These are phyloP conservation scores for Scaptodrosophila latifasciaeformis DNA, from an alignment of 2,888 invertebrate species.

Conservation along the genomic window DNA sequence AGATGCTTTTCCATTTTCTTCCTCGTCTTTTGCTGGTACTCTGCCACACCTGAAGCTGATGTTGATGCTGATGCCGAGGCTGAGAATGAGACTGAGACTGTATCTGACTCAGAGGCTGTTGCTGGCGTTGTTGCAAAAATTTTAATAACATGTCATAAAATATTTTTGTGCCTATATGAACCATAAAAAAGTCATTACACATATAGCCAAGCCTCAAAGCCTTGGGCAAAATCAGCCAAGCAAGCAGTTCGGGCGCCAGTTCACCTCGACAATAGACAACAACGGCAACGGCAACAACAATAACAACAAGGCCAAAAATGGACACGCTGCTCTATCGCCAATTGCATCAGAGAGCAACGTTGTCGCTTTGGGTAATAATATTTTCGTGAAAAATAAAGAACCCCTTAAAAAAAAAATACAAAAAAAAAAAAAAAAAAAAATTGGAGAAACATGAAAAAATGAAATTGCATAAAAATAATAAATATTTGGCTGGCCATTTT, in stretches of 20 bases:
- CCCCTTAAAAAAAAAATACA: too few relatives aligned
- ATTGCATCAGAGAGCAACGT: conserved; percentile 38
- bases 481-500: conserved; percentile 34
- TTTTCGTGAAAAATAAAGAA: too few relatives aligned
- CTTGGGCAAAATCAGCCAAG: too few relatives aligned
- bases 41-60: conserved; percentile 26
- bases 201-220: too few relatives aligned
- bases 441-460: conserved; percentile 19
- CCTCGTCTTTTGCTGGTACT: neutral
- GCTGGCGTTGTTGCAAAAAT: conserved; percentile 42
- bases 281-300: neutral
- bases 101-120: too few relatives aligned
- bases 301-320: conserved; percentile 2
- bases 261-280: conserved; percentile 26
- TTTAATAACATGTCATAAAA: conserved; percentile 70
- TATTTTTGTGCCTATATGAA: conserved; percentile 52
- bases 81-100: neutral
- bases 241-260: neutral
- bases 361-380: conserved; percentile 33
- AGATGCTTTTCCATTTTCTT: conserved; percentile 7
- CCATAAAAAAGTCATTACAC: conserved; percentile 67
- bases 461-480: conserved; percentile 52
- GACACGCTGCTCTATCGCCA: conserved; percentile 21
- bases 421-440: too few relatives aligned
- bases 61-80: conserved; percentile 23